A percentile compares a stretch with the other conserved stretches of the same genome.
Conservation (phyloP, 2,113 vertebrate genomes). For the Meleagris gallopavo region DNA sequence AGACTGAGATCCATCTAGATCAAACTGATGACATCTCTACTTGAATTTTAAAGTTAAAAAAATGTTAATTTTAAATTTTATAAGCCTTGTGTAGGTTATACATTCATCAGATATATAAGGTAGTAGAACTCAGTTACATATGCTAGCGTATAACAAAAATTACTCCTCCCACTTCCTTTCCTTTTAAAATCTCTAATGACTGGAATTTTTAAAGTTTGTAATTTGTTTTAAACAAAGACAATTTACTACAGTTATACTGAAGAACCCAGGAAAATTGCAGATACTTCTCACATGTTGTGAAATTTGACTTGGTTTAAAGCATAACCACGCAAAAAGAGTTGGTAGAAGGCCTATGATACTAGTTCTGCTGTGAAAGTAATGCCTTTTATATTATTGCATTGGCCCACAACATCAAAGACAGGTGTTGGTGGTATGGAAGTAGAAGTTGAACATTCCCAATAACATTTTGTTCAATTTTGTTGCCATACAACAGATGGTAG, state of each 20-base stretch:
- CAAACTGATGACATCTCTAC: background rate
- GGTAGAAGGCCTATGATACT: background rate
- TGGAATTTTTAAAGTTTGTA: background rate
- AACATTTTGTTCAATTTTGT: too few species aligned
- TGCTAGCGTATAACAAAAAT: background rate
- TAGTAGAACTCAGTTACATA: background rate
- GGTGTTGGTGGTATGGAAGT: background rate
- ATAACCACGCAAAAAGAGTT: background rate
- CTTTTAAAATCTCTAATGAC: background rate
- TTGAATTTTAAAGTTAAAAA: background rate
- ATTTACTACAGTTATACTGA: slow-evolving; percentile 42
- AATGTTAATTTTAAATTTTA: background rate
- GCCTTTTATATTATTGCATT: background rate
- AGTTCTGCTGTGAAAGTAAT: background rate
- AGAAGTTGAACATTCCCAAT: too few species aligned
- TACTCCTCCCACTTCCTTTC: accelerated
- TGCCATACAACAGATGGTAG: too few species aligned
- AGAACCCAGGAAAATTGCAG: background rate
- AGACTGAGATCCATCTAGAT: background rate
- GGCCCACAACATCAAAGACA: background rate
- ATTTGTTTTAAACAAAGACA: slow-evolving; percentile 25
- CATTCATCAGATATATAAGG: background rate
- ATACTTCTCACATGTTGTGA: background rate
- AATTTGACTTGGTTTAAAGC: slow-evolving; percentile 13
- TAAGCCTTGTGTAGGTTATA: background rate